Conservation (phyloP, 2,113 vertebrate genomes). For the Macrotus californicus region DNA sequence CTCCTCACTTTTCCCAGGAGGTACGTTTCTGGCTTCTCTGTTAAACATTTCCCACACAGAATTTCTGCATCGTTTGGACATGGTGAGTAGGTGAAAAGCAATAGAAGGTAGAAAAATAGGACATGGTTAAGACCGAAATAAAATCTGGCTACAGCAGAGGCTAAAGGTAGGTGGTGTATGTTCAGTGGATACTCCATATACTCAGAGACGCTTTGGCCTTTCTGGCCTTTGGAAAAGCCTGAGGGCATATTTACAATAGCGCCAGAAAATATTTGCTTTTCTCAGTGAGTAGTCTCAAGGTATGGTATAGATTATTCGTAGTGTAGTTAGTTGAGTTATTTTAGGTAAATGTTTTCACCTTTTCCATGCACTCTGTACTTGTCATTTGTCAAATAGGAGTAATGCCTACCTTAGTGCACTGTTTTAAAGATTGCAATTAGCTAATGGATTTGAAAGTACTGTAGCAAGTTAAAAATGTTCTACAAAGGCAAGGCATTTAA, state of each 20-base stretch:
- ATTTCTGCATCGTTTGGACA: slow-evolving; percentile 6
- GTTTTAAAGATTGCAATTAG: slow-evolving; percentile 69
- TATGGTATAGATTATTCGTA: slow-evolving; percentile 11
- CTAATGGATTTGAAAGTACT: slow-evolving; percentile 71
- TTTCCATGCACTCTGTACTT: slow-evolving; percentile 53
- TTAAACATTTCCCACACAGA: background rate
- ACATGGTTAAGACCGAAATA: background rate
- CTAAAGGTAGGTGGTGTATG: background rate
- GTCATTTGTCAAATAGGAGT: slow-evolving; percentile 63
- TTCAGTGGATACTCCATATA: background rate
- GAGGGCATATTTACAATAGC: background rate
- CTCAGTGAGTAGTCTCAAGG: slow-evolving; percentile 9
- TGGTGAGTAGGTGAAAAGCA: background rate
- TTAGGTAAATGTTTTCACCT: slow-evolving; percentile 64
- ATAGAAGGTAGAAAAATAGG: background rate
- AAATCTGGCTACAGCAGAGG: background rate
- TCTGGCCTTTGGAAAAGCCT: background rate
- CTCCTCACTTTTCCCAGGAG: background rate
- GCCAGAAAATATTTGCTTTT: background rate
- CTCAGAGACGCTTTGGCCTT: background rate
- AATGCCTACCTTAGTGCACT: slow-evolving; percentile 64
- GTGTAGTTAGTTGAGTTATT: slow-evolving; percentile 51
- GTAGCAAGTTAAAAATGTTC: slow-evolving; percentile 64
- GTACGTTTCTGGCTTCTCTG: background rate
- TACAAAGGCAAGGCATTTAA: slow-evolving; percentile 55